phyloP scores from a whole-genome alignment of 1,140 invertebrate species.

The Hycleus phaleratus region DNA sequence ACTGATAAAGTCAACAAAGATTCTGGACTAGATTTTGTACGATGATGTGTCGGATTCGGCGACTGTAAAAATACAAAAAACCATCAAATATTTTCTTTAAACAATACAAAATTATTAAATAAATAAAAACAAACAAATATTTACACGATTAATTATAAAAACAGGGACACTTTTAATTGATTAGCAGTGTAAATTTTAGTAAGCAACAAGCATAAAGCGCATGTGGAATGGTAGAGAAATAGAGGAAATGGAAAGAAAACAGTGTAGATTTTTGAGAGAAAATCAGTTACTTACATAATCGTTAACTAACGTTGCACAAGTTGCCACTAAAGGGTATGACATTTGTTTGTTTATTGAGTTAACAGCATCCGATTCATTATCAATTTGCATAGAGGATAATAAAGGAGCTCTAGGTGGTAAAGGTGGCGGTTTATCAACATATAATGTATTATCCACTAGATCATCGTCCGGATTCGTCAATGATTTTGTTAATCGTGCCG shows the following conservation, averaged over 20 bases:
- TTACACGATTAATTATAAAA: not conserved
- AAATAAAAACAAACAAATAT: not conserved
- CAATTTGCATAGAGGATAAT: constrained; percentile 28
- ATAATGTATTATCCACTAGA: constrained; percentile 19
- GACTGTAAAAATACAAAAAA: constrained; percentile 21
- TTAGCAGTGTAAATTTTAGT: not conserved
- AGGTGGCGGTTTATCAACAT: constrained; percentile 45
- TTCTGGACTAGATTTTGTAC: constrained; percentile 63
- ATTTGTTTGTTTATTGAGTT: constrained; percentile 52
- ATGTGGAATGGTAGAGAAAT: too few relatives aligned
- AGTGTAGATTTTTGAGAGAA: too few relatives aligned
- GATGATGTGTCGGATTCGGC: constrained; percentile 50
- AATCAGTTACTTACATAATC: constrained; percentile 41
- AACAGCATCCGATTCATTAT: constrained; percentile 44
- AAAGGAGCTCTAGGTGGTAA: constrained; percentile 51
- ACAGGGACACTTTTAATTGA: not conserved
- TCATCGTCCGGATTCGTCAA: constrained; percentile 4
- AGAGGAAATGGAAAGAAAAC: too few relatives aligned
- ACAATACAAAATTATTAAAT: not conserved
- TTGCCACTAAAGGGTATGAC: constrained; percentile 48
- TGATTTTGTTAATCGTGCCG: not conserved
- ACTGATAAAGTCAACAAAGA: constrained; percentile 46
- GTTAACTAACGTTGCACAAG: constrained; percentile 41
- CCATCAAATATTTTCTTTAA: not conserved
- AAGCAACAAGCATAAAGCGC: not conserved